Evolutionary conservation across 2,113 vertebrate species (phyloP), one percentile per base, ranked within the genome.

Genomic region (Spizaetus ornatus): DNA sequence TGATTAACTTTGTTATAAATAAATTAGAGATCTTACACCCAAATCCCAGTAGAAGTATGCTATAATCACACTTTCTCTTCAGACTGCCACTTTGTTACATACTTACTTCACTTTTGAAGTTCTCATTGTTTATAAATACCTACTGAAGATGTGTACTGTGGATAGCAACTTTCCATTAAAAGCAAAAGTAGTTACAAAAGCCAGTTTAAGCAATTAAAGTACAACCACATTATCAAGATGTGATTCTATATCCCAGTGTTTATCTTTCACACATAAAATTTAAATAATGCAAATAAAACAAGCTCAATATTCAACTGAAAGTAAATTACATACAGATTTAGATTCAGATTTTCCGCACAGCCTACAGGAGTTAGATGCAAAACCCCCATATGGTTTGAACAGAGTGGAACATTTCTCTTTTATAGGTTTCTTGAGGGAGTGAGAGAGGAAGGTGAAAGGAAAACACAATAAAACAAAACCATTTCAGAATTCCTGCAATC

Each of bases 1-100:
- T n/a, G 5, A 95, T 82, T 74, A 95, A 78, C 52, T 70, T 58
- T 78, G 43, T 59, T 81, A 83, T 87, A 92, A 96, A 96, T 90
- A 89, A 93, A 95, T 93, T 82, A 85, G 42, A 91, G 86, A 69
- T n/a, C 53, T 81, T 77, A 62, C 26, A 63, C 40, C 21, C 55
- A 83, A 91, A 94, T 72, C 58, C 63, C 70, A 58, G 52, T 13
- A 77, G 55, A 79, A 77, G 56, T 38, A 88, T 53, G 45, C n/a
- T 84, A 83, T 71, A 95, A 87, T 71, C 74, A 92, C 53, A 67
- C 42, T 76, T 94, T 85, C 76, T 79, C 67, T 62, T 91, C 63
- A 72, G 48, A n/a, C 34, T 86, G 73, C 15, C 76, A 92, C 65
- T 89, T 85, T 87, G 45, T 48, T 63, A 61, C 73, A 26, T 8